These are phyloP conservation scores for Periophthalmodon schlosseri DNA, from an alignment of 2,113 vertebrate genomes.

Conservation along the genomic window DNA sequence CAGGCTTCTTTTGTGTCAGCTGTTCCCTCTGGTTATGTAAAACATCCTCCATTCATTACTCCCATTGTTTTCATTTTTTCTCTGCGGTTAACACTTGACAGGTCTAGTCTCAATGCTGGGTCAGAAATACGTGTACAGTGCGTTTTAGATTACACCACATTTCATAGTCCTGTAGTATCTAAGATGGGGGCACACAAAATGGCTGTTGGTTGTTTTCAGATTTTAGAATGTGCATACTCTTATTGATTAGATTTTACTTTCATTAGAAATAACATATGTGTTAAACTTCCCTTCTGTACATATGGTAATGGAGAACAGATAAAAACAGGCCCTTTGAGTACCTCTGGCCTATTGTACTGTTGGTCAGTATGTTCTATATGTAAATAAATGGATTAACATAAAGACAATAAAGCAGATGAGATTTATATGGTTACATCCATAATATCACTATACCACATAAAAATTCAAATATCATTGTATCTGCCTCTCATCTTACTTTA, in stretches of 20 bases:
- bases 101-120: neutral
- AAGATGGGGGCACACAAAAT: neutral
- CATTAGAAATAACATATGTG: no score
- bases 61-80: conserved; percentile 5
- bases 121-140: conserved; percentile 18
- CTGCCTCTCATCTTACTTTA: no score
- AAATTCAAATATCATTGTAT: no score
- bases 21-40: conserved; percentile 8
- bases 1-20: conserved; percentile 8
- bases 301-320: neutral
- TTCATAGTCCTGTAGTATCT: no score
- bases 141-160: no score
- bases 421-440: no score
- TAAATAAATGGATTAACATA: no score
- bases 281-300: neutral
- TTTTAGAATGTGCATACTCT: neutral
- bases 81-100: conserved; percentile 8
- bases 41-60: conserved; percentile 8
- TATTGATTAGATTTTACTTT: neutral
- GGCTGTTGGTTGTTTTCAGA: neutral
- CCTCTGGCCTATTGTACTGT: neutral
- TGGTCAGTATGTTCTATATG: no score
- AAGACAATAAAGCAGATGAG: no score
- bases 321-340: no score
- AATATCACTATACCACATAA: no score